Evolutionary conservation across 2,888 invertebrate genomes (phyloP).

Genomic region (Cheilosia vulpina): DNA sequence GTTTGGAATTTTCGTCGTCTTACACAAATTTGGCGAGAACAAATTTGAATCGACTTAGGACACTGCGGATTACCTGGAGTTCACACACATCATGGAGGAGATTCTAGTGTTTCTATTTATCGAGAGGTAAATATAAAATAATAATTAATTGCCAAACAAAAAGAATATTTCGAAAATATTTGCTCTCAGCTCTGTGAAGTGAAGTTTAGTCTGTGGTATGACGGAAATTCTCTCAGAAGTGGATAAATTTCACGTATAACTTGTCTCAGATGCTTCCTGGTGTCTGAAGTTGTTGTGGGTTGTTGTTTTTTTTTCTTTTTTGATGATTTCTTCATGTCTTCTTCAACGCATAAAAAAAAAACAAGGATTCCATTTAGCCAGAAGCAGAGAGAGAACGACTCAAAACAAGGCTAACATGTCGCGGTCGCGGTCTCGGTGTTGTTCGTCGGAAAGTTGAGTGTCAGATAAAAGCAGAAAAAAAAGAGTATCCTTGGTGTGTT

Average conservation of each 20-base stretch:
- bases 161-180: neutral
- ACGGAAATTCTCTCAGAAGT: neutral
- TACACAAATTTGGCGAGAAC: slow-evolving; percentile 27
- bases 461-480: slow-evolving; percentile 21
- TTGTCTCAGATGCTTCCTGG: slow-evolving; percentile 35
- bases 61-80: neutral
- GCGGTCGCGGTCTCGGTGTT: slow-evolving; percentile 19
- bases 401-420: slow-evolving; percentile 65
- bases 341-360: neutral
- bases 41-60: slow-evolving; percentile 49
- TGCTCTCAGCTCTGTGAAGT: neutral
- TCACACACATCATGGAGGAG: slow-evolving; percentile 54
- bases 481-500: slow-evolving; percentile 38
- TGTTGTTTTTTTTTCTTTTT: neutral
- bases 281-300: neutral
- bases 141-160: neutral
- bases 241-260: slow-evolving; percentile 19
- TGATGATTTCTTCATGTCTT: slow-evolving; percentile 17
- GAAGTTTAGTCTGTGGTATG: slow-evolving; percentile 10
- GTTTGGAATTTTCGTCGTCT: slow-evolving; percentile 11
- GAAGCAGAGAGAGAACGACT: slow-evolving; percentile 5
- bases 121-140: slow-evolving; percentile 63
- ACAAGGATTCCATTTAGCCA: neutral
- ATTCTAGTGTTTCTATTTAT: slow-evolving; percentile 58
- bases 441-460: slow-evolving; percentile 41